Percentiles rank a stretch among this genome's conserved stretches.
phyloP scores from a whole-genome alignment of 2,888 invertebrate species.

The Alloscopus bannaensis region DNA sequence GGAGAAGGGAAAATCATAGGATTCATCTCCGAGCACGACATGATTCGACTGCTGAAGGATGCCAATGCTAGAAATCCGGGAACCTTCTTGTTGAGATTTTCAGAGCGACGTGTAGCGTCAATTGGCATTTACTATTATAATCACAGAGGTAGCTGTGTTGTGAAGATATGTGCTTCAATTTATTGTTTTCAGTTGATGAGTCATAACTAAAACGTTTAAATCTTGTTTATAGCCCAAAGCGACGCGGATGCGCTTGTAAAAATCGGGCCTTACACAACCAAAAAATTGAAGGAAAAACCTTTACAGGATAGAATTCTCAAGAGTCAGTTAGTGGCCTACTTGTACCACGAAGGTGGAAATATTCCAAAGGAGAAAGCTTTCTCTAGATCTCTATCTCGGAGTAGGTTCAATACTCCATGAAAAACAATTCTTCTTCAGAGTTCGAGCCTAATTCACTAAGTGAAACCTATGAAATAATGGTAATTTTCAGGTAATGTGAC shows the following conservation, averaged over 20 bases:
- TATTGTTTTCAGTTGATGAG: no score
- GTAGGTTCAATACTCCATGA: background rate
- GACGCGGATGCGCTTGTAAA: constrained; percentile 1
- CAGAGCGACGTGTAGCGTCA: constrained; percentile 23
- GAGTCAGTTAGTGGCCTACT: background rate
- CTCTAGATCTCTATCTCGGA: background rate
- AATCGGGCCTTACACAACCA: constrained; percentile 13
- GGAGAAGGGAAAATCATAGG: constrained; percentile 37
- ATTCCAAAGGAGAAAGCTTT: constrained; percentile 35
- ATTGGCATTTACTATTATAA: constrained; percentile 42
- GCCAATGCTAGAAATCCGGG: constrained; percentile 17
- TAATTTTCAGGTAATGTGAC: constrained; percentile 14
- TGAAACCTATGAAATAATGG: background rate
- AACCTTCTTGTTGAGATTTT: constrained; percentile 49
- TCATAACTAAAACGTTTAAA: no score
- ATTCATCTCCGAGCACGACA: constrained; percentile 34
- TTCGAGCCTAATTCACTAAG: background rate
- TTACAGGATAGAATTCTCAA: constrained; percentile 48
- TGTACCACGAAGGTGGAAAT: constrained; percentile 54
- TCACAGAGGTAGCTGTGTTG: background rate
- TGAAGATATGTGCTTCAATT: no score
- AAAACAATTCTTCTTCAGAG: background rate
- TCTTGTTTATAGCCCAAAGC: background rate
- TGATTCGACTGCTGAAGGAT: background rate
- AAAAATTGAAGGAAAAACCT: constrained; percentile 46